Conservation (phyloP, 2,888 invertebrate genomes). For the Apodemia duryi region DNA sequence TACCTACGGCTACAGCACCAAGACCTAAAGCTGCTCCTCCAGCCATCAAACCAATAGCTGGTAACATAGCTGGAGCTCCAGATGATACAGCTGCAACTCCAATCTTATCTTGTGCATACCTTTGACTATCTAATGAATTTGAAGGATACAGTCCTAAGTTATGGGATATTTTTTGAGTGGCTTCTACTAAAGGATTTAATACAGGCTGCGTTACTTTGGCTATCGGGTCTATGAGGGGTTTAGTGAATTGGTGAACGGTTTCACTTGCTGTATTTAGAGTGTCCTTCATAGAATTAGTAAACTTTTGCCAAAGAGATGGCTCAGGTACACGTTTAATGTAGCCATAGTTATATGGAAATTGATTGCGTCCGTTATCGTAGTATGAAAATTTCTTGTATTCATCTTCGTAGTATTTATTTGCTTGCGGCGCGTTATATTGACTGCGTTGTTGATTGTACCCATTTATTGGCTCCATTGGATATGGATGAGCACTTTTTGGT, state of each 20-base stretch:
- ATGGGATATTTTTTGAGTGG: slow-evolving; percentile 88
- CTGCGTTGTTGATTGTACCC: slow-evolving; percentile 65
- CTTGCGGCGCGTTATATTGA: slow-evolving; percentile 59
- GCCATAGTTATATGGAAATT: slow-evolving; percentile 82
- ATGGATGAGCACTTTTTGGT: slow-evolving; percentile 78
- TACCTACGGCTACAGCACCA: slow-evolving; percentile 89
- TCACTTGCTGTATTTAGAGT: slow-evolving; percentile 85
- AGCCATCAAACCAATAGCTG: slow-evolving; percentile 87
- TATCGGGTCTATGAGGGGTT: slow-evolving; percentile 79
- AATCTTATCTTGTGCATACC: slow-evolving; percentile 81
- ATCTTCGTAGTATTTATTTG: slow-evolving; percentile 69
- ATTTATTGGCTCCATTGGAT: slow-evolving; percentile 74
- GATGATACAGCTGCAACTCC: slow-evolving; percentile 78
- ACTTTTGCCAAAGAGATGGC: slow-evolving; percentile 85
- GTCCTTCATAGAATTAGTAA: slow-evolving; percentile 85
- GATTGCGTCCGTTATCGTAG: slow-evolving; percentile 64
- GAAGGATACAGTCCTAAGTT: slow-evolving; percentile 83
- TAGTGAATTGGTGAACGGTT: slow-evolving; percentile 82
- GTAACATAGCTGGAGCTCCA: slow-evolving; percentile 82
- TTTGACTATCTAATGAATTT: slow-evolving; percentile 63
- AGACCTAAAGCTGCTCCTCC: slow-evolving; percentile 90
- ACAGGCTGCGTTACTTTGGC: slow-evolving; percentile 81
- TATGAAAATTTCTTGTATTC: slow-evolving; percentile 76
- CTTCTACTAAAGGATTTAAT: slow-evolving; percentile 85
- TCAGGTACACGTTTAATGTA: slow-evolving; percentile 78